Base-by-base conservation (phyloP, 37 sponge, comb jelly and placozoan species). In the Chondrosia reniformis region DNA sequence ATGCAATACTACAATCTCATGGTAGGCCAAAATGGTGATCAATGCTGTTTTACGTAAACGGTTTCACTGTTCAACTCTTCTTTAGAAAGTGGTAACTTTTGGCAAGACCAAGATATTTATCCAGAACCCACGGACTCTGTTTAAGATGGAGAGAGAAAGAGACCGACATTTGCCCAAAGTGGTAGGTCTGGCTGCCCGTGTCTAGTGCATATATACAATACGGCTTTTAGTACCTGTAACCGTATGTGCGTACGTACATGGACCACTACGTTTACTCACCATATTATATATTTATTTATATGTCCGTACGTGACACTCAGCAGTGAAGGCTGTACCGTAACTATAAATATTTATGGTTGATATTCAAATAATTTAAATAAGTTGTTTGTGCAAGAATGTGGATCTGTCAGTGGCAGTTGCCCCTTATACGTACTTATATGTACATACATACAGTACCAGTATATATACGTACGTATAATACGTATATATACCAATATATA, bases 71-170 rank as follows among this genome's bases (percentile, higher is more conserved):
- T 19, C 15, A 49, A 49, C 15, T 49, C 52, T 49, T 49, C 52
- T 15, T 49, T 49, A 86, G 63, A 36, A 79, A 40, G 39, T 89
- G 77, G 83, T 90, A 31, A 62, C 33, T 5, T 86, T 64, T 30
- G 92, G 88, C 43, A 83, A 87, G 65, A 87, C 88, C 21, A 76
- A 83, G 62, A 13, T 87, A 45, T 91, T 90, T 55, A 79, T 90
- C 67, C 39, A 49, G 8, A 83, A 76, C 10, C 87, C 91, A 4
- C 65, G 63, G 33, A 86, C 87, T 22, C 22, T 90, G 52, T 86
- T 86, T 52, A 80, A 42, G 27, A 34, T 90, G 76, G 91, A 90
- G 57, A 78, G 58, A 27, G 65, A 69, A 71, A 46, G 91, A 36
- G 71, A 79, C 25, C 1, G 64, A 33, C 31, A 74, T 46, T n/a